Conservation (phyloP, 2,888 invertebrate species). For the Leptopterna dolabrata region DNA sequence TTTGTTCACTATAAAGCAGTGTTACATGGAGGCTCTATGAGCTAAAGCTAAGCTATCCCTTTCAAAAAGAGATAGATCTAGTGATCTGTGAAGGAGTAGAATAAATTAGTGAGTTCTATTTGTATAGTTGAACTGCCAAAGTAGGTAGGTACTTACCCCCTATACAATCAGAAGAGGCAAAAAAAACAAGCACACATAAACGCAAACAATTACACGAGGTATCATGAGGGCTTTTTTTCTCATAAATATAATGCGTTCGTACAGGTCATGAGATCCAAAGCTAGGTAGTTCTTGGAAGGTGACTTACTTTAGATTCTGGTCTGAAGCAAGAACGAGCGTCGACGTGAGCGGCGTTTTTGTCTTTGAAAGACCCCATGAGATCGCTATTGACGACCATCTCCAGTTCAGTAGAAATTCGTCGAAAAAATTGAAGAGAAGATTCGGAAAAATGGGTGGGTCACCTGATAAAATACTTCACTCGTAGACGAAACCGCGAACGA, state of each 20-base stretch:
- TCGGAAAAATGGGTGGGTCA: neutral
- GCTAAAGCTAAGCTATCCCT: too few species aligned
- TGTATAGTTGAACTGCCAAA: too few species aligned
- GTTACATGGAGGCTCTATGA: too few species aligned
- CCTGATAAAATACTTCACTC: neutral
- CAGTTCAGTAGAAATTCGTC: neutral
- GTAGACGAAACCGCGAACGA: neutral
- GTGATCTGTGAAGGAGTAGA: too few species aligned
- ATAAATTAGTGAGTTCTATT: too few species aligned
- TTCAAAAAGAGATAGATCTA: too few species aligned
- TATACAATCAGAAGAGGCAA: neutral
- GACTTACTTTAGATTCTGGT: conserved; percentile 74
- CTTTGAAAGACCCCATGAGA: conserved; percentile 7
- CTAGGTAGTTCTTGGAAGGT: too few species aligned
- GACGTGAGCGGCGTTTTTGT: conserved; percentile 61
- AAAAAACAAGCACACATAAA: neutral
- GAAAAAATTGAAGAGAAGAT: neutral
- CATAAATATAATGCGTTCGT: neutral
- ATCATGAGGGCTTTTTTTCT: neutral
- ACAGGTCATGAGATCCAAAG: neutral
- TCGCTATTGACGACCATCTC: conserved; percentile 21
- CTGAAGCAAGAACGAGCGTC: conserved; percentile 78
- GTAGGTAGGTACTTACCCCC: neutral
- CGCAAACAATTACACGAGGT: conserved; percentile 27
- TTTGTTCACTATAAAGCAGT: too few species aligned